phyloP scores from a whole-genome alignment of 2,113 vertebrate species.

The Brachypteracias leptosomus region DNA sequence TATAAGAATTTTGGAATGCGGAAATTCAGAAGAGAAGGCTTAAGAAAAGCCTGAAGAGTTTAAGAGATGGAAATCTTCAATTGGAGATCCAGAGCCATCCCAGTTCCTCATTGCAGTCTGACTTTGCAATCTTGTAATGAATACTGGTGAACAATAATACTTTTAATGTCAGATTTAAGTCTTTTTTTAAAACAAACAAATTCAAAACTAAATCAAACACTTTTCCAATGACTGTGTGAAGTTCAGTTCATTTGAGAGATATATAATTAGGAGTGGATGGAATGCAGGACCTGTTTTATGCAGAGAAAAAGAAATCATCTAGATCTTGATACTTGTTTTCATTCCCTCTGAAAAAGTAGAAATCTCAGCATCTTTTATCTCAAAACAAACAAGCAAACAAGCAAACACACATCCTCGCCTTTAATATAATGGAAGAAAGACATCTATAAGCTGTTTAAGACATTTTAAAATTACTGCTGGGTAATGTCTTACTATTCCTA shows the following conservation, averaged over 20 bases:
- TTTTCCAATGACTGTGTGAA: not conserved
- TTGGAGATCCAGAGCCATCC: not conserved
- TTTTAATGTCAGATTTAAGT: not conserved
- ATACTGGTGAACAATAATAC: not conserved
- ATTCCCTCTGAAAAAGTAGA: not conserved
- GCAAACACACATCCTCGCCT: accelerated
- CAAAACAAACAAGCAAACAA: not conserved
- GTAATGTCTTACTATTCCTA: not conserved
- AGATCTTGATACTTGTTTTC: not conserved
- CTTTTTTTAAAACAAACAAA: not conserved
- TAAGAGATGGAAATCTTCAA: not conserved
- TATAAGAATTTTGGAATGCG: not conserved
- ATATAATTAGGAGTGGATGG: not conserved
- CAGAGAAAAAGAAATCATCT: not conserved
- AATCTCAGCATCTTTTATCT: not conserved
- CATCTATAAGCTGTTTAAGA: not conserved
- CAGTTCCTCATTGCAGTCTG: not conserved
- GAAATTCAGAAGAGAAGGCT: not conserved
- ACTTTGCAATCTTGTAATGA: not conserved
- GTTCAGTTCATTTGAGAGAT: not conserved
- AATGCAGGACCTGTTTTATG: not conserved
- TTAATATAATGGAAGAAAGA: not conserved
- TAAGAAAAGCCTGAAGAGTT: not conserved
- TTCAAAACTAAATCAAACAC: not conserved
- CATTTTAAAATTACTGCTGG: not conserved